Evolutionary conservation across 2,888 invertebrate species (phyloP), one percentile per base, ranked within the genome.

Genomic region (Myathropa florea): DNA sequence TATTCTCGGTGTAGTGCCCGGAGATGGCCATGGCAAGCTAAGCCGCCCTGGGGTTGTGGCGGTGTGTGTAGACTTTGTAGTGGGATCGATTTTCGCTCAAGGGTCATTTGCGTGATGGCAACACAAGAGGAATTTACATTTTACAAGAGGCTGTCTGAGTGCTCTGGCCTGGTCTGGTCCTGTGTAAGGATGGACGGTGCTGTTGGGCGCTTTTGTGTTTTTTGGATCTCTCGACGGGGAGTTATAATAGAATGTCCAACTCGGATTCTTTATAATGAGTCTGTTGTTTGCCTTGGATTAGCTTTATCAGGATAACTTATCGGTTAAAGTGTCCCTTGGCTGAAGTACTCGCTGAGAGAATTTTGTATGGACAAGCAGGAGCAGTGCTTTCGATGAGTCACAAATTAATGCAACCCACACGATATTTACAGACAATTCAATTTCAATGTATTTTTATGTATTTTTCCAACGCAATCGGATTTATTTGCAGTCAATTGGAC

Each of bases 21-120:
- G 10, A 2, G 21, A 1, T 14, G 36, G 26, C 36, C 26, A 36
- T 18, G 36, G 55, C 33, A 53, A n/a, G n/a, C n/a, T n/a, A n/a
- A n/a, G n/a, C n/a, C n/a, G n/a, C n/a, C n/a, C n/a, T n/a, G n/a
- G n/a, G n/a, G n/a, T n/a, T 6, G 55, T 23, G 55, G 21, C 55
- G 9, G 26, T 36, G 39, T 21, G 12, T 39, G 46, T 33, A 39
- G 36, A 23, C 14, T 14, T 36, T 72, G 30, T 33, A 26, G 10
- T 53, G 26, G 21, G 53, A 79, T 75, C 28, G 73, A 76, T 82
- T 75, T 64, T 59, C 59, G 53, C 55, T 60, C 24, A 61, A 55
- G 64, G 80, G 65, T 26, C 80, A 57, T 75, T 63, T 84, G 53
- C 60, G 39, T 64, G 78, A 46, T 72, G 67, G 67, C 61, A 64